Base-by-base conservation (phyloP, 2,113 vertebrate species). In the Nesogale talazaci region DNA sequence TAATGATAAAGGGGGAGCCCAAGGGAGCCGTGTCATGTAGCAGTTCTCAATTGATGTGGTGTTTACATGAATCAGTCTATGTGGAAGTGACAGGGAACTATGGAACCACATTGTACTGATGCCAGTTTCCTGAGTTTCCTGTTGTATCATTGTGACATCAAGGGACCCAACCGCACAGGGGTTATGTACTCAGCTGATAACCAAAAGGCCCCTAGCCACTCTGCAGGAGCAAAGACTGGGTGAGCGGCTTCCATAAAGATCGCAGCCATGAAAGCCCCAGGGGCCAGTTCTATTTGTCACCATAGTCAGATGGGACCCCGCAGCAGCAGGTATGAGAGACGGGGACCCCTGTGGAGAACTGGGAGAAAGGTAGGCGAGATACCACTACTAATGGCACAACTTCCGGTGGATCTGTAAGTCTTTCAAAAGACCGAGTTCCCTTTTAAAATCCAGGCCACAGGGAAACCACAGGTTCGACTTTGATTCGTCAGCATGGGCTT, bases 371-470 rank as follows among this genome's bases (percentile, higher is more conserved):
- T 77, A 65, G 14, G 12, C 6, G 2, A 14, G 56, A 31, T 20
- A 65, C 70, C 46, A 36, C 57, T 75, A 29, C 42, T 90, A 29
- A 59, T 90, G 92, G 90, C 76, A 40, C 70, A 61, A 79, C 59
- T 56, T 90, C 29, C 42, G 23, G 3, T 65, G 15, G 56, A 80
- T 16, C 65, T 86, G 25, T 23, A 89, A 81, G 82, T 63, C 77
- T 67, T 94, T 91, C 31, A 31, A 84, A 83, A 92, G 72, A 81
- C 82, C 74, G 77, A 4, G 5, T 67, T n/a, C n/a, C n/a, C n/a
- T 31, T 85, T 38, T 70, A 61, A 95, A 86, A 59, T 23, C 20
- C 42, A 42, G 17, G 63, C 25, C 16, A 14, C 23, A 20, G 7
- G 34, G 15, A 34, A 11, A 34, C 76, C 70, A 86, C 3, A 56